Base-by-base conservation (phyloP, 2,113 vertebrate genomes). In the Hippoglossus stenolepis region DNA sequence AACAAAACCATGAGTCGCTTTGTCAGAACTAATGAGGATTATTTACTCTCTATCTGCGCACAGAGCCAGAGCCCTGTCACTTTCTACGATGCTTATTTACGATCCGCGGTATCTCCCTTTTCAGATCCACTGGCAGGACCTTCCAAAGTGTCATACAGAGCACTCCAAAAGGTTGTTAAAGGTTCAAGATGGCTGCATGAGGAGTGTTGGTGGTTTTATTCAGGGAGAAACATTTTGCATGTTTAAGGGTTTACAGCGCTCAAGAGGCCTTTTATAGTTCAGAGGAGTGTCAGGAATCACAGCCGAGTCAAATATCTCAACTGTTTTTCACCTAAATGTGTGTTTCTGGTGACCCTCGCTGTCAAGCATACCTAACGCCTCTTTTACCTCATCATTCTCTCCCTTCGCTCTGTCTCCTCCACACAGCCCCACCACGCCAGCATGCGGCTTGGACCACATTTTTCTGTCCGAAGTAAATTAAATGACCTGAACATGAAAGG, bases 11-110 rank as follows among this genome's bases (percentile, higher is more conserved):
- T 88, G 82, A 86, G 84, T 64, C 21, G 11, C 65, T 81, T 72
- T 90, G 89, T 93, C 90, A 85, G 70, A 90, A 81, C 76, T 81
- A 88, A 90, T 85, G 83, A 88, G 73, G 83, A 81, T 86, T 92
- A 90, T 90, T 92, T 90, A 89, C 80, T 88, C 73, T 80, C 64
- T 75, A 80, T 89, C 78, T 65, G 26, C 13, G 17, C 26, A 5
- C 24, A 1, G 59, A 85, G 85, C 88, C 88, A 89, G 89, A 79
- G 56, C 79, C 56, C 79, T 84, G 90, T 90, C 90, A 75, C 79
- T 47, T 85, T 91, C 80, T 87, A 87, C 77, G 81, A 88, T 59
- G 72, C 84, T 91, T 91, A 89, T 93, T 91, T 93, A 91, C 13
- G 76, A 87, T 61, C 45, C 26, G 4, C 64, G 49, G 74, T 60